These are phyloP conservation scores for Netelia melanura DNA, from an alignment of 2,888 invertebrate genomes.

Conservation along the genomic window DNA sequence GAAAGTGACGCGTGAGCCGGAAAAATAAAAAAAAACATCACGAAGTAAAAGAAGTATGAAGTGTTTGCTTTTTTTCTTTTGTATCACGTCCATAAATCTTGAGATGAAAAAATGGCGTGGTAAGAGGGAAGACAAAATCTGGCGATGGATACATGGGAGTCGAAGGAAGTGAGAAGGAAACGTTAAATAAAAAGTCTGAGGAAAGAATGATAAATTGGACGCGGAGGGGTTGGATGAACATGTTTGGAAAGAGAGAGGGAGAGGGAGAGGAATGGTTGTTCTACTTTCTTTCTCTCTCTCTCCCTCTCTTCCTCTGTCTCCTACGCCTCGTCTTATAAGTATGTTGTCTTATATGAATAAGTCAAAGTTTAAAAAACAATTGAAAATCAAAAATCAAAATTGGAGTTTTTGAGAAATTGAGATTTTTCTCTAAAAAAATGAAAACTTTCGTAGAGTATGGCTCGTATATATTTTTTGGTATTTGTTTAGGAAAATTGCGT, in stretches of 20 bases:
- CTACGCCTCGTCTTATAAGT: no score
- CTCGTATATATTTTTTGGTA: no score
- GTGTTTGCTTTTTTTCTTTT: neutral
- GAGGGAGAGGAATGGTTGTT: neutral
- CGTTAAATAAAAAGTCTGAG: neutral
- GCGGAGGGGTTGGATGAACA: neutral
- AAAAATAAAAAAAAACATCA: neutral
- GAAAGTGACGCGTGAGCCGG: slow-evolving; percentile 22
- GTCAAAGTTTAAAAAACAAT: no score
- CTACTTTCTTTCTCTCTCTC: neutral
- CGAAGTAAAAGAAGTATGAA: neutral
- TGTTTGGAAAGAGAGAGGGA: neutral
- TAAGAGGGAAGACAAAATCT: neutral
- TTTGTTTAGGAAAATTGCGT: no score
- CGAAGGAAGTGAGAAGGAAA: neutral
- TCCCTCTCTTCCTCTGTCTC: no score
- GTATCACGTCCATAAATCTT: neutral
- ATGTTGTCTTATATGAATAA: no score
- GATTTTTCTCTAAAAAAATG: no score
- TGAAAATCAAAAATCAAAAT: no score
- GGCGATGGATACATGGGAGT: neutral
- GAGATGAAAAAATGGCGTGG: neutral
- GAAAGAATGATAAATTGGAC: neutral
- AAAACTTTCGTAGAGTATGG: no score
- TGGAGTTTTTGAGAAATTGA: no score